Percentiles rank a stretch among this genome's conserved stretches.
These are phyloP conservation scores for Pogonus chalceus DNA, from an alignment of 1,140 invertebrate species.

Conservation along the genomic window DNA sequence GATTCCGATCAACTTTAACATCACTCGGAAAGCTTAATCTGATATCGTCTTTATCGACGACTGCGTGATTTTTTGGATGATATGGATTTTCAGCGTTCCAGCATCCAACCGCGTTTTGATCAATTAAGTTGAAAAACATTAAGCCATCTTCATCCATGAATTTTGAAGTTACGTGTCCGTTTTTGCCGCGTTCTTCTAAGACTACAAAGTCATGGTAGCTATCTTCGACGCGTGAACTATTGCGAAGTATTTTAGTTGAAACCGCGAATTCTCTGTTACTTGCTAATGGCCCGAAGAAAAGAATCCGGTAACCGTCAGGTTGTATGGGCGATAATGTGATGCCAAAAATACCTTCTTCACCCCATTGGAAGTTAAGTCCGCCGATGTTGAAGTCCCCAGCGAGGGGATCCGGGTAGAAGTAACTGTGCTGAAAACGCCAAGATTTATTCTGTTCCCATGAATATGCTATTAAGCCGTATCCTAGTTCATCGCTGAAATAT, in stretches of 20 bases:
- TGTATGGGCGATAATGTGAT: slow-evolving; percentile 57
- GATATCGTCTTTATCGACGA: slow-evolving; percentile 63
- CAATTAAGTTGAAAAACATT: slow-evolving; percentile 65
- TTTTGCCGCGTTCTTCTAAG: slow-evolving; percentile 52
- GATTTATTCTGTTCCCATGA: slow-evolving; percentile 63
- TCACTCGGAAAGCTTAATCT: slow-evolving; percentile 68
- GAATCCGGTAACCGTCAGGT: slow-evolving; percentile 51
- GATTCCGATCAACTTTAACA: slow-evolving; percentile 57
- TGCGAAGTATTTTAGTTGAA: slow-evolving; percentile 57
- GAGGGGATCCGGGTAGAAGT: slow-evolving; percentile 67
- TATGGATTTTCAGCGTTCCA: slow-evolving; percentile 62
- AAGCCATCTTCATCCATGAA: slow-evolving; percentile 62
- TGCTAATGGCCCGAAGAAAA: slow-evolving; percentile 68
- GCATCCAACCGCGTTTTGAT: slow-evolving; percentile 69
- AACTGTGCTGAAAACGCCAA: slow-evolving; percentile 66
- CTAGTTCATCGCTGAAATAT: slow-evolving; percentile 71
- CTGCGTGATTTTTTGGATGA: slow-evolving; percentile 52
- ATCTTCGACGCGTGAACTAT: slow-evolving; percentile 50
- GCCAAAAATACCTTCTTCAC: slow-evolving; percentile 68
- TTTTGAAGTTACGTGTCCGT: slow-evolving; percentile 58
- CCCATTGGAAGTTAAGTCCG: slow-evolving; percentile 73
- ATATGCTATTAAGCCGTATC: slow-evolving; percentile 68
- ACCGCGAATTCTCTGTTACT: slow-evolving; percentile 67
- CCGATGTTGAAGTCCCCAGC: slow-evolving; percentile 66
- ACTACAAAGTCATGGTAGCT: slow-evolving; percentile 63